Percentiles rank a stretch among this genome's conserved stretches.
phyloP scores from a whole-genome alignment of 2,888 invertebrate species.

The Acanthoscelides obtectus region DNA sequence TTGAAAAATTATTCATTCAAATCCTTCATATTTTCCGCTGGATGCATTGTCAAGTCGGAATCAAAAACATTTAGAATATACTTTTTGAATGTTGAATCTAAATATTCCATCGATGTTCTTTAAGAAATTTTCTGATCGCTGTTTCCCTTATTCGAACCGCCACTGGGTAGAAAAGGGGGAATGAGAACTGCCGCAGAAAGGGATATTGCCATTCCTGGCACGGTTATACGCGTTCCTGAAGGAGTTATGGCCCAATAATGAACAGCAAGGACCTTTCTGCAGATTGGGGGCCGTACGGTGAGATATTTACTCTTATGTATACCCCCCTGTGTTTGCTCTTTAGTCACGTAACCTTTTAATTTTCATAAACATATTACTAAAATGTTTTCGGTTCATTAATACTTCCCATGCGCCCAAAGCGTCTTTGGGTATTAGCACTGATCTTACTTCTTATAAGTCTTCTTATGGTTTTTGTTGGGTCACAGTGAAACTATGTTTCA shows the following conservation, averaged over 20 bases:
- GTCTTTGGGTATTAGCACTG: no score
- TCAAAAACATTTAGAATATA: no score
- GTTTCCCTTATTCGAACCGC: not conserved
- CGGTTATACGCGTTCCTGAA: conserved; percentile 40
- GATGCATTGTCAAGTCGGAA: no score
- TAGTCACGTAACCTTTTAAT: conserved; percentile 38
- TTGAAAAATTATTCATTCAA: no score
- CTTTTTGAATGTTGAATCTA: not conserved
- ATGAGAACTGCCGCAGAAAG: conserved; percentile 24
- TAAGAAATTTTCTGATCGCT: not conserved
- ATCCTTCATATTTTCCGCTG: no score
- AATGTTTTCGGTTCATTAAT: no score
- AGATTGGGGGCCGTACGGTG: conserved; percentile 32
- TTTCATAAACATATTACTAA: conserved; percentile 35
- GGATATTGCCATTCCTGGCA: conserved; percentile 41
- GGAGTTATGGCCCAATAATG: conserved; percentile 47
- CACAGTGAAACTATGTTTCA: no score
- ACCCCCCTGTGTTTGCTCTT: conserved; percentile 2
- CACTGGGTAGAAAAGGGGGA: conserved; percentile 25
- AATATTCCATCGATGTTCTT: not conserved
- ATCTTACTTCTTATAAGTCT: no score
- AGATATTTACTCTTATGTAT: conserved; percentile 24
- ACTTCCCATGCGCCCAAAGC: no score
- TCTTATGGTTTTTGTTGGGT: no score
- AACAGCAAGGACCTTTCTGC: conserved; percentile 38